Conservation (phyloP, 2,888 invertebrate genomes). For the Phyto melanocephala region DNA sequence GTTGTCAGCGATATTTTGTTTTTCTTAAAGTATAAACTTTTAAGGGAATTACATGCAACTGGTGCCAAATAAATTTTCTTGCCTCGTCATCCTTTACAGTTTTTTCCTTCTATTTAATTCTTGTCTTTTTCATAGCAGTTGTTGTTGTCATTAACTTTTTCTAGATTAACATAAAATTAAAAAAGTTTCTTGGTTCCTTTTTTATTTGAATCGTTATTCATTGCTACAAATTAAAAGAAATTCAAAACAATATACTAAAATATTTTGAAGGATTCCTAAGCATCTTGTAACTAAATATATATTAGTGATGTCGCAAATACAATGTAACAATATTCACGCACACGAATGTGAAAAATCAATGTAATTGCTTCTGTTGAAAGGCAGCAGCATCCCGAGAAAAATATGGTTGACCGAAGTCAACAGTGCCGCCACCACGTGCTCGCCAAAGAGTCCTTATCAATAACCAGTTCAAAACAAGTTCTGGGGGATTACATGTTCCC, state of each 20-base stretch:
- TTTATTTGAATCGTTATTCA: slow-evolving; percentile 53
- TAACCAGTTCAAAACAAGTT: too few species aligned
- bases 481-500: too few species aligned
- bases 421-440: too few species aligned
- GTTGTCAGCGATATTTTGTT: not conserved
- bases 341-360: too few species aligned
- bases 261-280: not conserved
- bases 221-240: slow-evolving; percentile 29
- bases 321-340: too few species aligned
- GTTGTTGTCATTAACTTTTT: slow-evolving; percentile 46
- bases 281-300: too few species aligned
- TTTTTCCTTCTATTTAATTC: not conserved
- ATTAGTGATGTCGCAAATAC: too few species aligned
- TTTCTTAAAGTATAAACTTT: not conserved
- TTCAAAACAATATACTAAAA: not conserved
- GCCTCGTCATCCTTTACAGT: not conserved
- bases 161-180: slow-evolving; percentile 67
- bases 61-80: slow-evolving; percentile 56
- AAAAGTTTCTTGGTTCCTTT: slow-evolving; percentile 67
- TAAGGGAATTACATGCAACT: slow-evolving; percentile 57
- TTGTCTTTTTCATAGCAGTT: not conserved
- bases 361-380: too few species aligned
- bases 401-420: too few species aligned
- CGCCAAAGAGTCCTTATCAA: too few species aligned
- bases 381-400: too few species aligned